A percentile compares a stretch with the other conserved stretches of the same genome.
Conservation (phyloP, 2,888 invertebrate species). For the Euplexia lucipara region DNA sequence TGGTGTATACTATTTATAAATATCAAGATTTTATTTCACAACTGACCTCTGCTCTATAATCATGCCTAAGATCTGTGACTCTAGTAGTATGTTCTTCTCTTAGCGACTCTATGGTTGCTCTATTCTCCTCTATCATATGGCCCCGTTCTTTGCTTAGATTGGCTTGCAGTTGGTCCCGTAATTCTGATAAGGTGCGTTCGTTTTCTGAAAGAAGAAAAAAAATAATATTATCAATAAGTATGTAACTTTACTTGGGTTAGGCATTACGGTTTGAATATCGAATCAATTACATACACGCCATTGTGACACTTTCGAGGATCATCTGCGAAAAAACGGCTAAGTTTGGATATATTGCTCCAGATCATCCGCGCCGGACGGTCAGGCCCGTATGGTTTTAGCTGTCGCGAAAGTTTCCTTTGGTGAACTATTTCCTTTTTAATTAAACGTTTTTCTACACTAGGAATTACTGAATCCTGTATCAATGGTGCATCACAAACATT, state of each 20-base stretch:
- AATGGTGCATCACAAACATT: no score
- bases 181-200: slow-evolving; percentile 81
- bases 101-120: slow-evolving; percentile 88
- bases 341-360: background rate
- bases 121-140: slow-evolving; percentile 89
- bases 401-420: no score
- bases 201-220: slow-evolving; percentile 74
- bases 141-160: slow-evolving; percentile 85
- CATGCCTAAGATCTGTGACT: slow-evolving; percentile 91
- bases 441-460: background rate
- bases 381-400: no score
- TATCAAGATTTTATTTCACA: background rate
- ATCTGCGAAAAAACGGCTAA: no score
- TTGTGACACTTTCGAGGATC: no score
- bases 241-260: no score
- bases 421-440: no score
- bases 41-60: slow-evolving; percentile 92
- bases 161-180: slow-evolving; percentile 84
- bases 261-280: no score
- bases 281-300: no score
- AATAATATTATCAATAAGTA: rapidly evolving
- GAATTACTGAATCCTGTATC: no score
- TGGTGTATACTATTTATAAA: no score
- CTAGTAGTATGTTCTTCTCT: slow-evolving; percentile 91
- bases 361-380: background rate